Evolutionary conservation across 2,888 invertebrate genomes (phyloP), one percentile per base, ranked within the genome.

Genomic region (Ethmia dodecea): DNA sequence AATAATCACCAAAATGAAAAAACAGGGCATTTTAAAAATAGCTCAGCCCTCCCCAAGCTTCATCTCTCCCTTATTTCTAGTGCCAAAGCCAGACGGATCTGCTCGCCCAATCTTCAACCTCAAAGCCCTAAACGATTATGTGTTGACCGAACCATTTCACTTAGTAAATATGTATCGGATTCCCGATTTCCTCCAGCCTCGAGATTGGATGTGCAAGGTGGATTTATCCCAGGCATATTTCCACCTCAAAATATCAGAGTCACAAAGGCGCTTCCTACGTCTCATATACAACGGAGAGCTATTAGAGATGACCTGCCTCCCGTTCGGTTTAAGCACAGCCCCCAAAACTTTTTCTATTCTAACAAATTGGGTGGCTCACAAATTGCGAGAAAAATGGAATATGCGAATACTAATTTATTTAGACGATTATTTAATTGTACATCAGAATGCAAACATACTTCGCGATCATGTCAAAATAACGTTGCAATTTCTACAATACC

Each of bases 301-400:
- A 3, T 31, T 40, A 2, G 43, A 46, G 30, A 41, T 45, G 55
- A 49, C 5, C n/a, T n/a, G n/a, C n/a, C n/a, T n/a, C n/a, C n/a
- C n/a, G 43, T 60, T 4, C 37, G 47, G 1, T 45, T n/a, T n/a
- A n/a, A n/a, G n/a, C n/a, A n/a, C 39, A 4, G 50, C 52, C 2
- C 52, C 53, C 0, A 29, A 35, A 24, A 42, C 38, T 8, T 57
- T 56, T 33, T 38, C 52, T 3, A 31, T 40, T 5, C 14, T 56
- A 2, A 38, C 38, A 22, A 60, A 55, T 37, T 55, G 55, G 52
- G 13, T 53, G 4, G 55, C 52, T n/a, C n/a, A n/a, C 15, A 38
- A 45, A 31, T 28, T 33, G 2, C 40, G 54, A 5, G 29, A 52
- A 29, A 26, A 26, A 6, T 14, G 24, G 15, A 45, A 45, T 4